Evolutionary conservation across 2,113 vertebrate genomes (phyloP).

Genomic region (Pseudopodoces humilis): DNA sequence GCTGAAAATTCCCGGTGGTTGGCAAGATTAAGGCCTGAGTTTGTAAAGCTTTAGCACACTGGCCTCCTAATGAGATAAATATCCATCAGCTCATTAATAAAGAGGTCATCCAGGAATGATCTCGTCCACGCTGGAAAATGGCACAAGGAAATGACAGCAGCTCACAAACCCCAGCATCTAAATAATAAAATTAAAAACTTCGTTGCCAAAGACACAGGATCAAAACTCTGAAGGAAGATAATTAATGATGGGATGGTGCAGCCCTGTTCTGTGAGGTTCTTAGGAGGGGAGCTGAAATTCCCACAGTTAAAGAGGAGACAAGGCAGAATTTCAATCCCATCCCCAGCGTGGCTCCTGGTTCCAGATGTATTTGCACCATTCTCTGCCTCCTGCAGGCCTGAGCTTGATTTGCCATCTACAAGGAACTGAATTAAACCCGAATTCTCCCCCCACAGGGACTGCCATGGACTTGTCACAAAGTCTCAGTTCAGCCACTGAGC

Average conservation of each 20-base stretch:
- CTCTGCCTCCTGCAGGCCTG: neutral
- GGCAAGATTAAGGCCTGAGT: neutral
- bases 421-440: neutral
- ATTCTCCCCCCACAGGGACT: neutral
- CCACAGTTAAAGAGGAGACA: neutral
- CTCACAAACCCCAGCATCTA: neutral
- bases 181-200: neutral
- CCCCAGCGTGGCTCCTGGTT: rapidly evolving
- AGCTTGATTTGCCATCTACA: neutral
- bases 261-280: neutral
- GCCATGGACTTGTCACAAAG: neutral
- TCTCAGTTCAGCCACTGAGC: rapidly evolving
- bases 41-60: neutral
- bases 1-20: neutral
- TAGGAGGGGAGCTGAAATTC: neutral
- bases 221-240: neutral
- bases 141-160: neutral
- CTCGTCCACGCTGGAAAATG: neutral
- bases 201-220: neutral
- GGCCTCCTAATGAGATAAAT: neutral
- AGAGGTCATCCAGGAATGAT: neutral
- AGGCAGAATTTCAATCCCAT: neutral
- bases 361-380: neutral
- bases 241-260: neutral
- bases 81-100: neutral